Evolutionary conservation across 2,888 invertebrate species (phyloP), one percentile per base, ranked within the genome.

Genomic region (Ephialtes manifestator): DNA sequence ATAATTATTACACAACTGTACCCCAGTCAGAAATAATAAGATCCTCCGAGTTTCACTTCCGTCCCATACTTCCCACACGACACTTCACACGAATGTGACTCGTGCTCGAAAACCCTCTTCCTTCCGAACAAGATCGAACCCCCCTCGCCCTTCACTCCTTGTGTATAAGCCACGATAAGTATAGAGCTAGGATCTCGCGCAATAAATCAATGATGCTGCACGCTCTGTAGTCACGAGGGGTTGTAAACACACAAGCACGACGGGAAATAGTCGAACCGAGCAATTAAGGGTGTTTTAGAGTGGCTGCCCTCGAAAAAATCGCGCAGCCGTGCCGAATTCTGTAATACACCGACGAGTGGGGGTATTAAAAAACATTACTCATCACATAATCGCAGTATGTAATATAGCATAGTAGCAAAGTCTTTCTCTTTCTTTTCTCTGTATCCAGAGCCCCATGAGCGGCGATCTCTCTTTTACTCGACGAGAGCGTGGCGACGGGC

Each of bases 351-450:
- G 51, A 55, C 81, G 28, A 72, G 88, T 39, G 74, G 91, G 90
- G 92, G 91, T 93, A 94, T 94, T 94, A 94, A 93, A 94, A 94
- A 94, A 93, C 94, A 94, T 94, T 94, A 94, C 94, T 94, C 94
- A 94, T 94, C 94, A 93, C 85, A 94, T 94, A 94, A 94, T 93
- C 93, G 92, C 89, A 71, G 82, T 65, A 68, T 88, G 88, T 82
- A 87, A 85, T 81, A 81, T 83, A 87, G 86, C 81, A 83, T 83
- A 85, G 83, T 81, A 84, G 86, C 51, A 31, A 39, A 80, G 55
- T 81, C 70, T 87, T 79, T 80, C 63, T 75, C 53, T 82, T 80
- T 87, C 39, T 58, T 76, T 84, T 84, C 85, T 74, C 81, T 71
- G 35, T 65, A 68, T 48, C 51, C 31, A 20, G 35, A 58, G 46